These are phyloP conservation scores for Lagodon rhomboides DNA, from an alignment of 2,797 vertebrate genomes.

Conservation along the genomic window DNA sequence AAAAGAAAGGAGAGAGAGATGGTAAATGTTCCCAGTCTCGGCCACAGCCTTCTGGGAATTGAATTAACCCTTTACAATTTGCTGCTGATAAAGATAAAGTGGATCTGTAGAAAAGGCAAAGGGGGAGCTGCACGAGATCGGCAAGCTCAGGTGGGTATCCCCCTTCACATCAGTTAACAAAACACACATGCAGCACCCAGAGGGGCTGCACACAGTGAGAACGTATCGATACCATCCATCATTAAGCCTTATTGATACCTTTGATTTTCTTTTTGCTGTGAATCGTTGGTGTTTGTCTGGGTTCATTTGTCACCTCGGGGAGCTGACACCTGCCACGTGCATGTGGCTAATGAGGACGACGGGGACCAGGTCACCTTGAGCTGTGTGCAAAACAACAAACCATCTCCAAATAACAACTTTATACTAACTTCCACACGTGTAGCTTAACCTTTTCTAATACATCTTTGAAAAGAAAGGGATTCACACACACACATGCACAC, in stretches of 20 bases:
- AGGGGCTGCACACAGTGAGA: not conserved
- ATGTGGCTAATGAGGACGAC: slow-evolving; percentile 59
- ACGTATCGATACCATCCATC: slow-evolving; percentile 54
- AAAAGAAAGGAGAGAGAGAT: slow-evolving; percentile 20
- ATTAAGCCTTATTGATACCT: slow-evolving; percentile 48
- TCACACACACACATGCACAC: not conserved
- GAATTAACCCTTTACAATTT: slow-evolving; percentile 80
- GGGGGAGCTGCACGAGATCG: slow-evolving; percentile 36
- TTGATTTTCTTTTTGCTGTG: slow-evolving; percentile 49
- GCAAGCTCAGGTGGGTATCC: slow-evolving; percentile 40
- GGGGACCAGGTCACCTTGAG: slow-evolving; percentile 75
- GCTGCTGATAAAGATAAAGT: slow-evolving; percentile 81
- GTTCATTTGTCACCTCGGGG: slow-evolving; percentile 55
- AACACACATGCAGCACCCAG: slow-evolving; percentile 2
- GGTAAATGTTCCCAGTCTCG: slow-evolving; percentile 65
- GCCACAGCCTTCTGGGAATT: slow-evolving; percentile 69
- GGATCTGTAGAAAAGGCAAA: slow-evolving; percentile 63
- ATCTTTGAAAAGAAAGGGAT: not conserved
- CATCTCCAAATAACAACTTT: slow-evolving; percentile 28
- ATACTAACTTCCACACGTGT: slow-evolving; percentile 15
- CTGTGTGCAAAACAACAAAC: slow-evolving; percentile 39
- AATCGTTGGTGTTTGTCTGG: slow-evolving; percentile 33
- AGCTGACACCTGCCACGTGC: slow-evolving; percentile 30
- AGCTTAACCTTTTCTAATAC: slow-evolving; percentile 10
- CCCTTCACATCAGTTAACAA: slow-evolving; percentile 30